Conservation (phyloP, 1,140 invertebrate species). For the Macrostomum lignano region DNA sequence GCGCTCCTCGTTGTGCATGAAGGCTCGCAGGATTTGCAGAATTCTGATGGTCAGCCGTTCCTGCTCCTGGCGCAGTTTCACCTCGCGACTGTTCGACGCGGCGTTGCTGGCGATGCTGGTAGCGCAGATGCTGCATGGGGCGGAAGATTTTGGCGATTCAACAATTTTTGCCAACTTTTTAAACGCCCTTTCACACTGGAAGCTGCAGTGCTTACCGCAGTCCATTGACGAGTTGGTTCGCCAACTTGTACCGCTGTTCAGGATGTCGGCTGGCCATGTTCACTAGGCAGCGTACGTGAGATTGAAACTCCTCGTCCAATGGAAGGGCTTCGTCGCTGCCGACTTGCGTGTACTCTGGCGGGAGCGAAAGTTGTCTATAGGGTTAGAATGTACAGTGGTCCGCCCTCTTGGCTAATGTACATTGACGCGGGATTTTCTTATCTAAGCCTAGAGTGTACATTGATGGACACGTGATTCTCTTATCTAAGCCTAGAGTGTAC, state of each 20-base stretch:
- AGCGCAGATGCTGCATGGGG: neutral
- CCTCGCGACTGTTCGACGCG: constrained; percentile 8
- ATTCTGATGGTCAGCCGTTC: neutral
- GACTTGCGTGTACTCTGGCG: constrained; percentile 9
- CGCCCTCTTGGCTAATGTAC: too few relatives aligned
- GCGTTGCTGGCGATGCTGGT: neutral
- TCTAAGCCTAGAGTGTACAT: too few relatives aligned
- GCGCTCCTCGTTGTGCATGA: constrained; percentile 1
- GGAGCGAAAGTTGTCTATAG: too few relatives aligned
- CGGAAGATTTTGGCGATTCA: neutral
- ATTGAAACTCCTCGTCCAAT: constrained; percentile 9
- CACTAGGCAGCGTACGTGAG: constrained; percentile 9
- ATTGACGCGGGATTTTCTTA: too few relatives aligned
- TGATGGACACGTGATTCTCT: too few relatives aligned
- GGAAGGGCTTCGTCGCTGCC: constrained; percentile 9
- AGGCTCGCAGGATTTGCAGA: neutral
- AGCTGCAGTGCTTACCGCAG: constrained; percentile 4
- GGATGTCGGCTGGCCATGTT: constrained; percentile 8
- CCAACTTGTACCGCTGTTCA: constrained; percentile 8
- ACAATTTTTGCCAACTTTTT: neutral
- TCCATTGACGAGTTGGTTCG: constrained; percentile 7
- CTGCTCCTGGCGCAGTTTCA: constrained; percentile 1
- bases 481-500: too few relatives aligned
- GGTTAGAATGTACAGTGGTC: too few relatives aligned
- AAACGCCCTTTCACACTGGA: constrained; percentile 15